These are phyloP conservation scores for Peromyscus polionotus DNA, from an alignment of 2,113 vertebrate genomes.

Conservation along the genomic window DNA sequence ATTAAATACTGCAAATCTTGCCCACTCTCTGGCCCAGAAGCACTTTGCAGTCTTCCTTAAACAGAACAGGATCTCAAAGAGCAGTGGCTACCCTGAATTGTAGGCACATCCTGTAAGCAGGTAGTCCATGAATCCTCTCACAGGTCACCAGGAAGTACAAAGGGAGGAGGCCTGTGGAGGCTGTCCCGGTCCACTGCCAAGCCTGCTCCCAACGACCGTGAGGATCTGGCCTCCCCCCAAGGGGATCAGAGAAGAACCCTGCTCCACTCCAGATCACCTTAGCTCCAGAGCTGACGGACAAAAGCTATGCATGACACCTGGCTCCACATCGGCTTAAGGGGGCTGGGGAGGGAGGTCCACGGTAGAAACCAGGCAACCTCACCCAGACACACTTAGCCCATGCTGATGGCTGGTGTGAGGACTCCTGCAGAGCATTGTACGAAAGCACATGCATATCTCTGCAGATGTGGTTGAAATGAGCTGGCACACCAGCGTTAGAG, in stretches of 20 bases:
- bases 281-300: slow-evolving; percentile 62
- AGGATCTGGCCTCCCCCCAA: rapidly evolving
- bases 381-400: rapidly evolving
- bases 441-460: background rate
- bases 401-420: rapidly evolving
- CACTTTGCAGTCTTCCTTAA: background rate
- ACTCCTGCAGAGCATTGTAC: background rate
- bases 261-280: slow-evolving; percentile 48
- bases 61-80: background rate
- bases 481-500: rapidly evolving
- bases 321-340: slow-evolving; percentile 45
- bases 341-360: background rate
- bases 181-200: background rate
- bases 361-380: background rate
- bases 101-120: background rate
- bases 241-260: background rate
- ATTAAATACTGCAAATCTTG: rapidly evolving
- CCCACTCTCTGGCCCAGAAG: background rate
- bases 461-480: background rate
- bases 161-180: background rate
- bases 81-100: too few relatives aligned
- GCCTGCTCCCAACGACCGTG: rapidly evolving
- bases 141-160: background rate
- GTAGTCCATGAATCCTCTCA: background rate
- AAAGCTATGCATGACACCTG: slow-evolving; percentile 71